A percentile compares a stretch with the other conserved stretches of the same genome.
These are phyloP conservation scores for Myoxocephalus aenaeus DNA, from an alignment of 2,797 vertebrate genomes.

Conservation along the genomic window DNA sequence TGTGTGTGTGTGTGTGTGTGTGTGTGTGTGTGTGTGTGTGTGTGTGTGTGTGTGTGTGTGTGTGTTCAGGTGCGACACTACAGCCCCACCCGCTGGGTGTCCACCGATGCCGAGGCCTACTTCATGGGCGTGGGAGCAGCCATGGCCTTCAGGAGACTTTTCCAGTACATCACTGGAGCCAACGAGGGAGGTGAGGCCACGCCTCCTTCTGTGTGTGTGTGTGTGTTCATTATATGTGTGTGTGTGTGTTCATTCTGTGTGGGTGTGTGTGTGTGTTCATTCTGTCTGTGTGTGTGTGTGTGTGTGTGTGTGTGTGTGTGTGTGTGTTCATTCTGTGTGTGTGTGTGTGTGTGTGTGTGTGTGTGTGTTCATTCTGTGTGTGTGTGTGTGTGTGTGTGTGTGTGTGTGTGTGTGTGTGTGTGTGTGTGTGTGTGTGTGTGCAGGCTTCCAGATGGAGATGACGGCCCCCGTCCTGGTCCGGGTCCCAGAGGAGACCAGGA, in stretches of 20 bases:
- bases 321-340: too few relatives aligned
- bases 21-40: too few relatives aligned
- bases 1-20: background rate
- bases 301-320: too few relatives aligned
- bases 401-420: background rate
- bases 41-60: constrained; percentile 24
- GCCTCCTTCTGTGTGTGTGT: too few relatives aligned
- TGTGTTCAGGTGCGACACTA: constrained; percentile 82
- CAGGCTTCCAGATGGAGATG: constrained; percentile 86
- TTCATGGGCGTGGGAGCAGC: constrained; percentile 86
- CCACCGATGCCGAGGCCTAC: constrained; percentile 84
- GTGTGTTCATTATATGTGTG: too few relatives aligned
- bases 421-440: constrained; percentile 12
- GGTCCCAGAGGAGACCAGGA: constrained; percentile 82
- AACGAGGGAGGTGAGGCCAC: constrained; percentile 69
- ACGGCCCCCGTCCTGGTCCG: constrained; percentile 84
- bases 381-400: too few relatives aligned
- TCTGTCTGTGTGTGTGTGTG: too few relatives aligned
- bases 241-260: too few relatives aligned
- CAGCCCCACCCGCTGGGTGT: constrained; percentile 84
- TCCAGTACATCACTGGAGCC: constrained; percentile 85
- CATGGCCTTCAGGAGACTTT: constrained; percentile 86
- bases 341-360: background rate
- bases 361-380: too few relatives aligned
- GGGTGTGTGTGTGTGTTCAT: too few relatives aligned